A percentile compares a stretch with the other conserved stretches of the same genome.
Evolutionary conservation across 2,113 vertebrate genomes (phyloP).

Genomic region (Barnardius zonarius): DNA sequence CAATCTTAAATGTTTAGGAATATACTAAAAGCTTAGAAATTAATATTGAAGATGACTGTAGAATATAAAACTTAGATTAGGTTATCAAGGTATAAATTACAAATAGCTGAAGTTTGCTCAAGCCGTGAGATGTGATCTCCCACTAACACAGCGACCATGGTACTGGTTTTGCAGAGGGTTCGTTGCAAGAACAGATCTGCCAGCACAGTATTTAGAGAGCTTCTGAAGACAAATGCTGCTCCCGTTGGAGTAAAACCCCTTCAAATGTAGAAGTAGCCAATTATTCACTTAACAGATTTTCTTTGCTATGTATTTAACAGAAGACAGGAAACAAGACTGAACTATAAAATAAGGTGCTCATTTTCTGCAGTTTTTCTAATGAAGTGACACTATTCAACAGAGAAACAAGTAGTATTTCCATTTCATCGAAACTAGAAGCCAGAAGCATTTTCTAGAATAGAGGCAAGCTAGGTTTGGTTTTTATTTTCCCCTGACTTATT

Average conservation of each 20-base stretch:
- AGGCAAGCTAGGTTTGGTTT: background rate
- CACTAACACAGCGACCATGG: background rate
- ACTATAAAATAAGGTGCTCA: background rate
- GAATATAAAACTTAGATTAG: background rate
- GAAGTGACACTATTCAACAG: background rate
- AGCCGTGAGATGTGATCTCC: background rate
- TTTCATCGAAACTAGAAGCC: background rate
- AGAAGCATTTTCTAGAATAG: constrained; percentile 39
- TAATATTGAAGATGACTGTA: background rate
- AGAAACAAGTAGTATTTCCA: background rate
- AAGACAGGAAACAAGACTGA: background rate
- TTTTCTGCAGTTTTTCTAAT: constrained; percentile 2
- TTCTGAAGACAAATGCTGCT: background rate
- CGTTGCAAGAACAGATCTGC: background rate
- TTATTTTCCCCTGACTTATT: background rate
- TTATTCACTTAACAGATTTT: background rate
- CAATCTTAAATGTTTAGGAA: background rate
- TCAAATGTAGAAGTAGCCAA: background rate
- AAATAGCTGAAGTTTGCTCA: background rate
- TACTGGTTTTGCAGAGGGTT: background rate
- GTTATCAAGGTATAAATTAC: background rate
- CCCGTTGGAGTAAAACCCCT: background rate
- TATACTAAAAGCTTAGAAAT: background rate
- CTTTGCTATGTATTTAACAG: background rate
- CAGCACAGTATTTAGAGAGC: background rate